Conservation (phyloP, 2,113 vertebrate species). For the Callionymus lyra region DNA sequence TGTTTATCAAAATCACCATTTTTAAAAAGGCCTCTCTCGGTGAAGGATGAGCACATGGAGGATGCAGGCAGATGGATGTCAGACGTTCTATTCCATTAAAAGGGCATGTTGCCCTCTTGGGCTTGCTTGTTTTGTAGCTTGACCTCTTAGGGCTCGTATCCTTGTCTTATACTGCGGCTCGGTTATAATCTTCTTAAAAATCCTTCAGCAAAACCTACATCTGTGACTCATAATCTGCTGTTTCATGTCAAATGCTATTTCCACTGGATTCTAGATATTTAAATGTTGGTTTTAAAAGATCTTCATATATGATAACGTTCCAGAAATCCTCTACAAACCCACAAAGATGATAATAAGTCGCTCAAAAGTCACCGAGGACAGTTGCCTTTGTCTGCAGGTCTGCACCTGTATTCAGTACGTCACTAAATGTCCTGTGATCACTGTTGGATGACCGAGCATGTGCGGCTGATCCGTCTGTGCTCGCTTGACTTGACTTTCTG, state of each 20-base stretch:
- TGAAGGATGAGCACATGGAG: conserved; percentile 13
- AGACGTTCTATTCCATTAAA: conserved; percentile 34
- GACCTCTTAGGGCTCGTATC: conserved; percentile 24
- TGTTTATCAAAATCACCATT: conserved; percentile 28
- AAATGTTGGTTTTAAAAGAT: background rate
- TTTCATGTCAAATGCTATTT: background rate
- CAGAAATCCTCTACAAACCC: background rate
- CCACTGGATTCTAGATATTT: background rate
- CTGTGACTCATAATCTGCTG: too few species aligned
- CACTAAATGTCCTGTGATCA: conserved; percentile 31
- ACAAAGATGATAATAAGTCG: background rate
- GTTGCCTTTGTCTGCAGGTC: background rate
- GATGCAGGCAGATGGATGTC: conserved; percentile 37
- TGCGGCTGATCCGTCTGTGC: conserved; percentile 48
- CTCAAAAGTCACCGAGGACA: background rate
- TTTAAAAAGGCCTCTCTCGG: conserved; percentile 15
- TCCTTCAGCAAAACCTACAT: too few species aligned
- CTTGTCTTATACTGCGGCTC: conserved; percentile 16
- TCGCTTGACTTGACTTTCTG: conserved; percentile 46
- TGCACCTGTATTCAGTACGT: conserved; percentile 1
- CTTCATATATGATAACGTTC: background rate
- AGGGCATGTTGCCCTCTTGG: conserved; percentile 29
- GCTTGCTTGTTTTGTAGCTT: conserved; percentile 31
- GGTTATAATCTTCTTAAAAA: too few species aligned
- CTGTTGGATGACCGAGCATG: conserved; percentile 25